Base-by-base conservation (phyloP, 2,888 invertebrate genomes). In the Maniola hyperantus region DNA sequence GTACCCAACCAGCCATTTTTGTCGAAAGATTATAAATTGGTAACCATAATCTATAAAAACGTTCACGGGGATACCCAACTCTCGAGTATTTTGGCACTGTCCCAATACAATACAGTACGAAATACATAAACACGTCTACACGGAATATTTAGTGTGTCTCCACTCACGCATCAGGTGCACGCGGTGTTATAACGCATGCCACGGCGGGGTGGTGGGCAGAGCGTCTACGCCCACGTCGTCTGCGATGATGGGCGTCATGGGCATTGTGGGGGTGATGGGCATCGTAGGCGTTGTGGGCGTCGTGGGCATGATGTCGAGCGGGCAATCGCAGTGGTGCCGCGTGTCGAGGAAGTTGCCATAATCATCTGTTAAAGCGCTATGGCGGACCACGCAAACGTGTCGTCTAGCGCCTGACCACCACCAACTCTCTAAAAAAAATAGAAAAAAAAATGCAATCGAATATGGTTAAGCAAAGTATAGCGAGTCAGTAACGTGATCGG, bases 301-400 rank as follows among this genome's bases (percentile, higher is more conserved):
- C 46, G 26, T 34, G 44, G 53, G 61, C n/a, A 63, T 67, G 68
- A 67, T 73, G 72, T 64, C 72, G 33, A 65, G 73, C 71, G 68
- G 70, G 71, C 91, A 90, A 83, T 90, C 90, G 87, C 90, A 90
- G 83, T 89, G 84, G 80, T 83, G 89, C 68, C 86, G 86, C 76
- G 80, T 77, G 76, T 83, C 91, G 69, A 91, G 85, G 81, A 92
- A 93, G 88, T 93, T 93, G 65, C 93, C 92, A 85, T 92, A 93
- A 83, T 92, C 93, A 87, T 92, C 93, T 8, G 92, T 92, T 55
- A 92, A 87, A 69, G 91, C 83, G 73, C 84, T 81, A 87, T 92
- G 92, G 0, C 89, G 85, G 69, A 85, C 80, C 65, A 84, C 83
- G 69, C 89, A 91, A 76, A 83, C 81, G 86, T 89, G 91, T n/a